Conservation (phyloP, 2,888 invertebrate species). For the Panzeria rudis region DNA sequence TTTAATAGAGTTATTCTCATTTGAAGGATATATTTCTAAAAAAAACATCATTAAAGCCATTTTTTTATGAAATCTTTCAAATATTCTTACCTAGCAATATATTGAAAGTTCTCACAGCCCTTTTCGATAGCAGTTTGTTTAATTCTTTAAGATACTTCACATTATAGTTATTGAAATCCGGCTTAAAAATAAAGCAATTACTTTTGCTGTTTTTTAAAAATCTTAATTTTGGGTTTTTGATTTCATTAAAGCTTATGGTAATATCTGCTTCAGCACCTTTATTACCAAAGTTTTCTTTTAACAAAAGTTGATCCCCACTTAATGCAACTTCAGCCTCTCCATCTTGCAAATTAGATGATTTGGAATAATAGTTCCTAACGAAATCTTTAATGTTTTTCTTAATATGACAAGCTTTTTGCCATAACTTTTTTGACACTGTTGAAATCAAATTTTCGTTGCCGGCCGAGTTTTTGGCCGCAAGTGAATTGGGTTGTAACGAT, state of each 20-base stretch:
- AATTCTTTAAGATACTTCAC: not conserved
- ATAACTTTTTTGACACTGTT: not conserved
- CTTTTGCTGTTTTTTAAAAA: not conserved
- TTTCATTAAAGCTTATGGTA: not conserved
- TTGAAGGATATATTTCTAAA: not conserved
- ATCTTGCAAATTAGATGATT: not conserved
- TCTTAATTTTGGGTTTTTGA: not conserved
- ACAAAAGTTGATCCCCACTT: not conserved
- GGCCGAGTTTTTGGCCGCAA: constrained; percentile 1
- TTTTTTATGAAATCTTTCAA: not conserved
- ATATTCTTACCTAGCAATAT: not conserved
- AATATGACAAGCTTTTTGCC: not conserved
- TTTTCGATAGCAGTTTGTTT: not conserved
- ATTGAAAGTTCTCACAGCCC: not conserved
- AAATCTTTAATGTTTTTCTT: not conserved
- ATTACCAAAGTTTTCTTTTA: not conserved
- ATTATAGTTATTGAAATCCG: not conserved
- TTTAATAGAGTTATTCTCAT: not conserved
- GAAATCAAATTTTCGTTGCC: not conserved
- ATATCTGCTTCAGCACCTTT: no score
- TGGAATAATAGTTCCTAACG: not conserved
- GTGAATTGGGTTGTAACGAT: not conserved
- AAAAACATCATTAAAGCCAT: not conserved
- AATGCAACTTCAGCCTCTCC: no score
- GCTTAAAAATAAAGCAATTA: not conserved